These are phyloP conservation scores for Nephrotoma guestfalica DNA, from an alignment of 2,888 invertebrate genomes.

Conservation along the genomic window DNA sequence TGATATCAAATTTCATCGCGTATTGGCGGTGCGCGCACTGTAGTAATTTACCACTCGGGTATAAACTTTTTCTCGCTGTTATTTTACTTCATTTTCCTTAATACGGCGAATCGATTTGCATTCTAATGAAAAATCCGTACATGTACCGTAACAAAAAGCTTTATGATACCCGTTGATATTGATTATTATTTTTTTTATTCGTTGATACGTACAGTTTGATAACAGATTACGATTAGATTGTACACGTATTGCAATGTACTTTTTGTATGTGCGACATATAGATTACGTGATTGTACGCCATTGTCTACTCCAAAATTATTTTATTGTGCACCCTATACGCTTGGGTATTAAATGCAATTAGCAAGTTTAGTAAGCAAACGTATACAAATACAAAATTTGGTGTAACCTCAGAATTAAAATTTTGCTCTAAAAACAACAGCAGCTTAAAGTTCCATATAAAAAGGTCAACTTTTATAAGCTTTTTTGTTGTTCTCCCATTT, in stretches of 20 bases:
- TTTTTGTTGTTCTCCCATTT: not conserved
- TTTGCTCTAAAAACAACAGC: not conserved
- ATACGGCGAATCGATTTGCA: not conserved
- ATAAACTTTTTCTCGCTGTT: not conserved
- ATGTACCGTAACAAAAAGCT: not conserved
- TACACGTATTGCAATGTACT: not conserved
- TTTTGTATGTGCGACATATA: not conserved
- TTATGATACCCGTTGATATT: not conserved
- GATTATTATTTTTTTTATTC: not conserved
- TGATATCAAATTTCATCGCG: not conserved
- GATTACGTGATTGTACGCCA: not conserved
- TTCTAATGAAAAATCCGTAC: not conserved
- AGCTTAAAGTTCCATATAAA: not conserved
- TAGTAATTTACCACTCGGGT: not conserved
- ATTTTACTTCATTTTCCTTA: not conserved
- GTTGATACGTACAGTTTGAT: not conserved
- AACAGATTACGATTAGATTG: not conserved
- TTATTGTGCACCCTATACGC: not conserved
- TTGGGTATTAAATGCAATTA: not conserved
- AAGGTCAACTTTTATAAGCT: not conserved
- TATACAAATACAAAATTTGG: not conserved
- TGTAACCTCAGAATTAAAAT: not conserved
- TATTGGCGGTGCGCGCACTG: not conserved
- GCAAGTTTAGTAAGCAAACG: not conserved
- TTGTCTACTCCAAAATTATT: not conserved